phyloP scores from a whole-genome alignment of 1,140 invertebrate genomes.

The Oryctes rhinoceros region DNA sequence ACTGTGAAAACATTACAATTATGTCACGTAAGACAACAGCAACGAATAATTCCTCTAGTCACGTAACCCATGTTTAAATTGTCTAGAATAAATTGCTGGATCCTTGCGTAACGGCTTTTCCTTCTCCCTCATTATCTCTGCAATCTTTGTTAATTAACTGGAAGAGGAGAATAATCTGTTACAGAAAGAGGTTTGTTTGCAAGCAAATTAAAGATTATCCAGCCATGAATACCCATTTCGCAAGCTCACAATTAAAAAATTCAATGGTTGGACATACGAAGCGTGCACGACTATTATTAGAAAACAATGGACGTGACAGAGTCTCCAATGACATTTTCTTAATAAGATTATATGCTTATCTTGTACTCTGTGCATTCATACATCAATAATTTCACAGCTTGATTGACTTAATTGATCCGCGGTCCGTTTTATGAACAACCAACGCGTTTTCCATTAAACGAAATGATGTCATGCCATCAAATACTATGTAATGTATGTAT shows the following conservation, averaged over 20 bases:
- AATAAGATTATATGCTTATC: slow-evolving; percentile 19
- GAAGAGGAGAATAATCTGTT: too few relatives aligned
- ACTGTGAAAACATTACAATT: too few relatives aligned
- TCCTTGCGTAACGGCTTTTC: background rate
- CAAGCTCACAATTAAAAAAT: slow-evolving; percentile 13
- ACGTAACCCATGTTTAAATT: background rate
- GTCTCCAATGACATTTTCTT: slow-evolving; percentile 23
- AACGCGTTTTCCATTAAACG: slow-evolving; percentile 25
- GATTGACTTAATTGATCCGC: slow-evolving; percentile 17
- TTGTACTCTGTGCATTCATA: slow-evolving; percentile 15
- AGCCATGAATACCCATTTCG: background rate
- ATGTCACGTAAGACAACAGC: too few relatives aligned
- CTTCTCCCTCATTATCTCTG: background rate
- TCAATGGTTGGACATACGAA: slow-evolving; percentile 2
- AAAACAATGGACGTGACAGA: slow-evolving; percentile 20
- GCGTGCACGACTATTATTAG: slow-evolving; percentile 16
- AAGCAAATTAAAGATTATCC: too few relatives aligned
- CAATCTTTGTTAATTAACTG: background rate
- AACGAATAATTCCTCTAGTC: too few relatives aligned
- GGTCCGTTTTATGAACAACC: background rate
- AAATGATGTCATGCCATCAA: slow-evolving; percentile 27
- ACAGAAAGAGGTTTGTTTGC: too few relatives aligned
- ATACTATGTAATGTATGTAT: background rate
- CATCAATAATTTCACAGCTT: slow-evolving; percentile 24
- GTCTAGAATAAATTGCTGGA: background rate